phyloP scores from a whole-genome alignment of 2,888 invertebrate genomes.

The Xanthorhoe spadicearia region DNA sequence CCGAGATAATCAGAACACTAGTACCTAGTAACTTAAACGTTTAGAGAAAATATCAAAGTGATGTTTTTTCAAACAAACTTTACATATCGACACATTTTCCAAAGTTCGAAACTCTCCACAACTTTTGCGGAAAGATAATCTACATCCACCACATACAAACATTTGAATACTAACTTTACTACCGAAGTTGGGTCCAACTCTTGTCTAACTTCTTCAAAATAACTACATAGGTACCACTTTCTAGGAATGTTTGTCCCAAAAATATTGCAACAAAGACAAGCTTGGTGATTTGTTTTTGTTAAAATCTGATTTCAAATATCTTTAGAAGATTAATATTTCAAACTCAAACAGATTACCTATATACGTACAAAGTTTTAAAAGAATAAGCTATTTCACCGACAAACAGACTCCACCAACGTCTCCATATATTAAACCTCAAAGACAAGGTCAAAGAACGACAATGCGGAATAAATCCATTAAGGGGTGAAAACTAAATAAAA shows the following conservation, averaged over 20 bases:
- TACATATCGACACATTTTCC: not conserved
- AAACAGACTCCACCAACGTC: slow-evolving; percentile 19
- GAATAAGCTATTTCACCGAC: slow-evolving; percentile 16
- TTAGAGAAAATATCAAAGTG: not conserved
- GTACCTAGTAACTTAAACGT: no score
- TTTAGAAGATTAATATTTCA: no score
- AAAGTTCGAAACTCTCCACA: not conserved
- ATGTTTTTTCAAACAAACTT: not conserved
- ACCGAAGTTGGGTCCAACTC: not conserved
- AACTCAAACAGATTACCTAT: no score
- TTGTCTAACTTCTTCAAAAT: not conserved
- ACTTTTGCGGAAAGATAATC: not conserved
- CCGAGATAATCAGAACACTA: not conserved
- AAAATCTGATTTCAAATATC: no score
- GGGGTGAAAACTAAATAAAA: slow-evolving; percentile 80
- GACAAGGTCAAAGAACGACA: slow-evolving; percentile 72
- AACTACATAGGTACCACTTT: no score
- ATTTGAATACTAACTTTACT: not conserved
- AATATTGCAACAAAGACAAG: no score
- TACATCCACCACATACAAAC: not conserved
- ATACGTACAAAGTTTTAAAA: no score
- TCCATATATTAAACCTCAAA: slow-evolving; percentile 40
- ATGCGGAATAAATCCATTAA: slow-evolving; percentile 79
- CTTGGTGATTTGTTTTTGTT: no score
- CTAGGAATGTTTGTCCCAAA: no score